Evolutionary conservation across 2,113 vertebrate genomes (phyloP), one percentile per base, ranked within the genome.

Genomic region (Cryptomyrus ogoouensis): DNA sequence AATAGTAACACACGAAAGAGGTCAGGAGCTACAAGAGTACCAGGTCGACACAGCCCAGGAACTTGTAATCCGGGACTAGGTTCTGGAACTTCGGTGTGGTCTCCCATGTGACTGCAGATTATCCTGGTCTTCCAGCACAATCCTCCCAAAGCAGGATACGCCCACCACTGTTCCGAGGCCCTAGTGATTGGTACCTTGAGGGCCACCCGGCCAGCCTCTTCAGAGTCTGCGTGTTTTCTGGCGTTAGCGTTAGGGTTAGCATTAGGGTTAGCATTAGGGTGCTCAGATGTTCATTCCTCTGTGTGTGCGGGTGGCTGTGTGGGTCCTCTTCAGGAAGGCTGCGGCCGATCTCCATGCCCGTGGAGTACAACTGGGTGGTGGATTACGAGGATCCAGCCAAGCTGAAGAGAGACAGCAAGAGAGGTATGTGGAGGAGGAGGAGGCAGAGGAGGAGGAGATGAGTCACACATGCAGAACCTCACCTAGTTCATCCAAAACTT

Each of bases 331-430:
- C 95, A 99, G 98, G 98, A 93, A 98, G 98, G 94, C 96, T 99
- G 93, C 97, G 98, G 93, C 98, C 98, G 94, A 98, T 99, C 95
- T 99, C 98, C 93, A 99, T 99, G 98, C 98, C 98, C 89, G 97
- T 99, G 94, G 98, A 99, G 95, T 99, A 99, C 96, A 99, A 98
- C 95, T 99, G 98, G 98, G 98, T 98, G 94, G 98, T 97, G 95
- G 98, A 99, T 94, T 97, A 97, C 95, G 98, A 99, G 96, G 98
- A 99, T 95, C 97, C 98, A 92, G 97, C 95, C 96, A 98, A 98
- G 96, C 96, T 97, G 95, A 99, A 98, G 96, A 97, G 98, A 96
- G 98, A 99, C 93, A 98, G 97, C 95, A 97, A 98, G 95, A 97
- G 98, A 98, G 98, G 98, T 99, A 96, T 96, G 98, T 97, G 93